Conservation (phyloP, 2,888 invertebrate genomes). For the Hecatera dysodea region DNA sequence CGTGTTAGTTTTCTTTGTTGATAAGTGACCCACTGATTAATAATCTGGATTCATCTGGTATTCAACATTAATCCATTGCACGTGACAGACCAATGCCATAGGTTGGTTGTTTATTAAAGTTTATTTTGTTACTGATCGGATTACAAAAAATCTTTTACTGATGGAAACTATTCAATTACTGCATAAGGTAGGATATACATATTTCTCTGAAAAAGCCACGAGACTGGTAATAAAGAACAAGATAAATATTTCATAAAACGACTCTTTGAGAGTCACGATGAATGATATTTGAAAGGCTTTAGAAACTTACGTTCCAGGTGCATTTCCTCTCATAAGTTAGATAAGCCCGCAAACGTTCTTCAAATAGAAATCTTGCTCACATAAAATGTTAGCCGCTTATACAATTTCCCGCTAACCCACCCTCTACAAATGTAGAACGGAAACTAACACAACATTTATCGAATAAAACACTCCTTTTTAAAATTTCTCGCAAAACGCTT, state of each 20-base stretch:
- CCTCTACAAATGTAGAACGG: constrained; percentile 15
- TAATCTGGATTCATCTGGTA: too few relatives aligned
- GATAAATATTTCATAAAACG: not conserved
- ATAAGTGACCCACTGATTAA: too few relatives aligned
- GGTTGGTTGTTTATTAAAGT: too few relatives aligned
- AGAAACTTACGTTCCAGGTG: not conserved
- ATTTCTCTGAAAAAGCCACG: too few relatives aligned
- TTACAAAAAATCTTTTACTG: too few relatives aligned
- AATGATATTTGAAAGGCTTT: not conserved
- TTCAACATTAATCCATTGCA: too few relatives aligned
- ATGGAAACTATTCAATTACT: too few relatives aligned
- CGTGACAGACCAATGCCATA: too few relatives aligned
- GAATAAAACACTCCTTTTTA: constrained; percentile 5
- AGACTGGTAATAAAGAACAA: not conserved
- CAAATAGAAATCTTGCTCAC: constrained; percentile 2
- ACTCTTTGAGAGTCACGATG: not conserved
- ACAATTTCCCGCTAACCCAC: constrained; percentile 1
- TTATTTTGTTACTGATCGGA: too few relatives aligned
- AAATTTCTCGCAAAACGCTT: constrained; percentile 1
- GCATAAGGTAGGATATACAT: too few relatives aligned
- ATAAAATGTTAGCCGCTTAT: constrained; percentile 4
- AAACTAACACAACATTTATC: constrained; percentile 9
- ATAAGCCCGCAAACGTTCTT: not conserved
- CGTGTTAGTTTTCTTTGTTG: too few relatives aligned
- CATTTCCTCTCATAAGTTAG: not conserved